Evolutionary conservation across 2,797 vertebrate genomes (phyloP).

Genomic region (Chrysocyon brachyurus): DNA sequence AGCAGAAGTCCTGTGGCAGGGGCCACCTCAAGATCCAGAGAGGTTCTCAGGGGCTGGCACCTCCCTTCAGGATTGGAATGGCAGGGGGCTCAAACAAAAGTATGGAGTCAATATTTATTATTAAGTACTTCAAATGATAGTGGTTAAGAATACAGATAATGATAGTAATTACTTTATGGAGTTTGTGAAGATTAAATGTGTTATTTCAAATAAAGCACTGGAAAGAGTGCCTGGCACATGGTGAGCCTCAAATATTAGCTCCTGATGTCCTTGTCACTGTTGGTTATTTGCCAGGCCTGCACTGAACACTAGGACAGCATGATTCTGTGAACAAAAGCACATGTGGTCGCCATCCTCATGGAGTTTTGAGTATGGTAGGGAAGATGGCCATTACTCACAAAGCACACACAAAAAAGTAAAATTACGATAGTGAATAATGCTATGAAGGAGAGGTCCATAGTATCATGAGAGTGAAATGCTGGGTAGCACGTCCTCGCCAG

Average conservation of each 20-base stretch:
- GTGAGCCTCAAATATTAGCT: conserved; percentile 51
- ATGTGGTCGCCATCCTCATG: not conserved
- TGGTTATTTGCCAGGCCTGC: conserved; percentile 53
- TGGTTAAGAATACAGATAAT: not conserved
- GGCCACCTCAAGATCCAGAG: not conserved
- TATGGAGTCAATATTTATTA: not conserved
- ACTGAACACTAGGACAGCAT: conserved; percentile 5
- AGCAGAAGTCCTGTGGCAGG: not conserved
- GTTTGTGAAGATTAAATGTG: conserved; percentile 26
- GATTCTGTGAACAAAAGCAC: conserved; percentile 30
- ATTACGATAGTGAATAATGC: not conserved
- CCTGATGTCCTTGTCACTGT: conserved; percentile 28
- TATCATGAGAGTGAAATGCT: not conserved
- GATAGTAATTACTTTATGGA: not conserved
- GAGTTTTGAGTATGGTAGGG: not conserved
- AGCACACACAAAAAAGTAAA: conserved; percentile 5
- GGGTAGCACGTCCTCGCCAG: not conserved
- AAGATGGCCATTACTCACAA: conserved; percentile 30
- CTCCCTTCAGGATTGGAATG: not conserved
- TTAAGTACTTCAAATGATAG: not conserved
- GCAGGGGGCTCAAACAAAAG: not conserved
- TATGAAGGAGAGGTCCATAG: not conserved
- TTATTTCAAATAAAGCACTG: conserved; percentile 35
- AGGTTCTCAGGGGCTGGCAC: not conserved
- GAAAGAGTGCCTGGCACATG: conserved; percentile 45